Conservation (phyloP, 2,797 vertebrate species). For the Bradypodion pumilum region DNA sequence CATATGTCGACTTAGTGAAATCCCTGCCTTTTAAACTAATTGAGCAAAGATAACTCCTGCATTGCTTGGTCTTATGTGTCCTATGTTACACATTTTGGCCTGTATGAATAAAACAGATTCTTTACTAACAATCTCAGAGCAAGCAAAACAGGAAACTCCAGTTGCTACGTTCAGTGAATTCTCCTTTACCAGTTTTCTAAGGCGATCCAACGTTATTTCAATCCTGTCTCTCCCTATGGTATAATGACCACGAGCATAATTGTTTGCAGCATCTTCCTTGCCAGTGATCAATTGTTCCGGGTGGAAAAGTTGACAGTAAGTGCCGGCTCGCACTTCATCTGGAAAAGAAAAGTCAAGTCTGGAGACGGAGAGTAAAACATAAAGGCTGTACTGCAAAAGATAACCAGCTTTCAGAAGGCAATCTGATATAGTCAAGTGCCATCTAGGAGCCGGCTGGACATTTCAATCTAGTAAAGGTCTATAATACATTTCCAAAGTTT, state of each 20-base stretch:
- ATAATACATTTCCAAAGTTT: background rate
- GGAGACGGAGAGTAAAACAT: background rate
- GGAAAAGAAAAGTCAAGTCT: background rate
- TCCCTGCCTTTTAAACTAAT: background rate
- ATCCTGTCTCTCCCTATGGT: conserved; percentile 62
- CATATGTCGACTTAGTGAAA: too few species aligned
- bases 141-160: background rate
- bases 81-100: background rate
- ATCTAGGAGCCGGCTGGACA: background rate
- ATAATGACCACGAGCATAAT: conserved; percentile 65
- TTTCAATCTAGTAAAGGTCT: background rate
- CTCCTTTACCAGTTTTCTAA: conserved; percentile 59
- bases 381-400: background rate
- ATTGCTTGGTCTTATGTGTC: background rate
- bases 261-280: conserved; percentile 67
- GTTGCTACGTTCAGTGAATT: background rate
- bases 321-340: conserved; percentile 64
- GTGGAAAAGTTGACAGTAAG: conserved; percentile 55
- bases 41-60: background rate
- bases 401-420: background rate
- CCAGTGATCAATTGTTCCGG: conserved; percentile 63
- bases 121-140: background rate
- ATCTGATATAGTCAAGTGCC: background rate
- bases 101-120: background rate
- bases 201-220: conserved; percentile 54